Conservation (phyloP, 2,797 vertebrate genomes). For the Potorous gilbertii region DNA sequence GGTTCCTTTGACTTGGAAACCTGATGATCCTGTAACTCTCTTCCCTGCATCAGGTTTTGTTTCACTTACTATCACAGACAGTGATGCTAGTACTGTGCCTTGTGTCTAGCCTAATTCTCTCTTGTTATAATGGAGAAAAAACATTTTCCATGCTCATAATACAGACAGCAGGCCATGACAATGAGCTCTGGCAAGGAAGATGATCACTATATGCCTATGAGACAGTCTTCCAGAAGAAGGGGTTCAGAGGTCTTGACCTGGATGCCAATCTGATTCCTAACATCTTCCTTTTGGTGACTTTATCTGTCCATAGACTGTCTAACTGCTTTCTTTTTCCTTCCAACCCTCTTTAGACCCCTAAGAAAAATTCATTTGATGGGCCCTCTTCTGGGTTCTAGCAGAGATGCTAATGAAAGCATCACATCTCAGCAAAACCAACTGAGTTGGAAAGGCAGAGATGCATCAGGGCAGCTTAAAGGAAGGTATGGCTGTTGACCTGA, state of each 20-base stretch:
- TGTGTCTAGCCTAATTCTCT: not conserved
- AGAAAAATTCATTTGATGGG: not conserved
- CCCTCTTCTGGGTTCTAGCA: not conserved
- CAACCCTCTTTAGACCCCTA: not conserved
- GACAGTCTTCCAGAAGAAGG: not conserved
- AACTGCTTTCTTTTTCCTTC: not conserved
- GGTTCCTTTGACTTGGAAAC: not conserved
- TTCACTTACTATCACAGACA: not conserved
- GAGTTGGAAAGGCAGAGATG: constrained; percentile 40
- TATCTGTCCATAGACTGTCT: not conserved
- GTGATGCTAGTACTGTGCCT: not conserved
- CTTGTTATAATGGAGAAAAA: not conserved
- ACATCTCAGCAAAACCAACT: constrained; percentile 13
- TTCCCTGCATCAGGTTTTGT: not conserved
- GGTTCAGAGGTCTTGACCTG: not conserved
- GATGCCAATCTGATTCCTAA: not conserved
- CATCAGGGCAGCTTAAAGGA: constrained; percentile 28
- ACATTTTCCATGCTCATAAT: not conserved
- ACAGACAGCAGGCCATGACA: not conserved
- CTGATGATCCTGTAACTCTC: not conserved
- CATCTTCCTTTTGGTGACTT: not conserved
- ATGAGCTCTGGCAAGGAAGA: not conserved
- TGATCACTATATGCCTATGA: not conserved
- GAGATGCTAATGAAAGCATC: not conserved
- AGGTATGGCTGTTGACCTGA: not conserved